These are phyloP conservation scores for Podarcis muralis DNA, from an alignment of 2,113 vertebrate genomes.

Conservation along the genomic window DNA sequence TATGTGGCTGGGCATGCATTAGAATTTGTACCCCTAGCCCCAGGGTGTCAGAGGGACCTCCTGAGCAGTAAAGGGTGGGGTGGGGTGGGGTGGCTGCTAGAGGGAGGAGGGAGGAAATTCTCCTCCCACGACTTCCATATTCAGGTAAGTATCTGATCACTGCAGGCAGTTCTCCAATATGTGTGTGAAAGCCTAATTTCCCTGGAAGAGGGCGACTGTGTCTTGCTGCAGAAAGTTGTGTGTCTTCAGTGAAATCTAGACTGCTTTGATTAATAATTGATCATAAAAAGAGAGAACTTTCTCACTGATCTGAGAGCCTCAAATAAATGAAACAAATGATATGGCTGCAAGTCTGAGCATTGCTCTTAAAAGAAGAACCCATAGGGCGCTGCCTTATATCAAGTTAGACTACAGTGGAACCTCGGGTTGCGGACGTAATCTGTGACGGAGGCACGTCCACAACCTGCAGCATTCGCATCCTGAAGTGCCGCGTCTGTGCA, in stretches of 20 bases:
- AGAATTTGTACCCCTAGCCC: no score
- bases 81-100: no score
- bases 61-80: no score
- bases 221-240: conserved; percentile 49
- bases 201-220: not conserved
- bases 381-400: no score
- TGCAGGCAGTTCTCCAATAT: not conserved
- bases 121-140: not conserved
- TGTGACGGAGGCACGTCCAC: no score
- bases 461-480: no score
- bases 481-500: no score
- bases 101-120: no score
- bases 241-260: conserved; percentile 48
- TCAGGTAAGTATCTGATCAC: not conserved
- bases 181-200: not conserved
- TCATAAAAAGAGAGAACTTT: conserved; percentile 10
- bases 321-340: conserved; percentile 46
- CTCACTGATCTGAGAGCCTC: conserved; percentile 36
- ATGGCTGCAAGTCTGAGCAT: not conserved
- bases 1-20: no score
- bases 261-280: conserved; percentile 69
- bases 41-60: no score
- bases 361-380: not conserved
- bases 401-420: no score
- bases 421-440: no score